Evolutionary conservation across 2,113 vertebrate genomes (phyloP), one percentile per base, ranked within the genome.

Genomic region (Phycodurus eques): DNA sequence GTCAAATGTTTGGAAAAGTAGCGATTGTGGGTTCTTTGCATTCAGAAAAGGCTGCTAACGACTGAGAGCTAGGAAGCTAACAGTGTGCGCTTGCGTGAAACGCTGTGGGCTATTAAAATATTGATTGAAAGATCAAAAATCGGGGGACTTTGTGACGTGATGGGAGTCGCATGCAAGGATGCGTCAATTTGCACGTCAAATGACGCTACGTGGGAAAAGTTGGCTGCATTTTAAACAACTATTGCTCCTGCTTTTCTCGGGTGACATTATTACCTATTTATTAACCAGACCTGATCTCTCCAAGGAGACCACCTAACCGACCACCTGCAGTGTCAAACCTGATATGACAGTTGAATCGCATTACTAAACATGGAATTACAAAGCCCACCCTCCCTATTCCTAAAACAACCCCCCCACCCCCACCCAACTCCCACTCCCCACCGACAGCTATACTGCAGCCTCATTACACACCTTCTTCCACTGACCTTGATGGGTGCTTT

Each of bases 41-140:
- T 61, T 78, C 53, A 47, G 60, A 64, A 68, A 46, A 54, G 35
- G 82, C 22, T 47, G 10, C 88, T 83, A 88, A 80, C 73, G 71
- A 44, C 54, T 51, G 72, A 22, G 63, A 73, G 87, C 90, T 89
- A 88, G 76, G 74, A 56, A 73, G 88, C 86, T 89, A 88, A 77
- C 77, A 19, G n/a, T 49, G 54, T 43, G 67, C 56, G 78, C 66
- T 80, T 80, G 74, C 77, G 66, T 44, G 56, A 39, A 67, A 59
- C 49, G 67, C 54, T 67, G 7, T 51, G 42, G 43, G 43, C 22
- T 17, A 27, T 63, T 46, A 31, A 47, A 66, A 47, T 46, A 13
- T 27, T 43, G 61, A 44, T 11, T 12, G 11, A 22, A n/a, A 20
- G 22, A 1, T 46, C 19, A 19, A 19, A 4, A 19, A 53, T 4